Evolutionary conservation across 2,797 vertebrate genomes (phyloP).

Genomic region (Natrix natrix): DNA sequence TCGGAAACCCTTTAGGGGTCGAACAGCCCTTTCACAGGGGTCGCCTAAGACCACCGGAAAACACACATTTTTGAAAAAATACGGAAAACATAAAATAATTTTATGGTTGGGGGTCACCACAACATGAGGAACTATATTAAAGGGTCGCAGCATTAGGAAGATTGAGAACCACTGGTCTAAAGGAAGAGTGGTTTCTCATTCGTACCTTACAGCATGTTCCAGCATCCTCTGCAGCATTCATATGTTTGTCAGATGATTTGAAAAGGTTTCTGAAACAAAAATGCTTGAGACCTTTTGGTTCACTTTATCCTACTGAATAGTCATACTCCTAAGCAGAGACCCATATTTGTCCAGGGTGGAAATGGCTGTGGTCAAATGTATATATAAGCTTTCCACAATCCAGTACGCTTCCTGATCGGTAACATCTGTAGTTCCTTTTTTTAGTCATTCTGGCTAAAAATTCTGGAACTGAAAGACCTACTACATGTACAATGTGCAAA

Average conservation of each 20-base stretch:
- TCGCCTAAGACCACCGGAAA: no score
- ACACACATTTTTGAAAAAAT: no score
- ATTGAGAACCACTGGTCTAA: neutral
- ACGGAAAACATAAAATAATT: no score
- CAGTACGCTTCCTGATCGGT: neutral
- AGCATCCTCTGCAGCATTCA: neutral
- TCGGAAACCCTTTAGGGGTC: no score
- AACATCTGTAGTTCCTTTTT: neutral
- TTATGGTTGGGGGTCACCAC: no score
- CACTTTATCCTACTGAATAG: neutral
- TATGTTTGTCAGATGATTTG: neutral
- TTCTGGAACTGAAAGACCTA: neutral
- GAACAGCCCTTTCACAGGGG: no score
- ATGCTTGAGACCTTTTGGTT: neutral
- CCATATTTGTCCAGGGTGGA: neutral
- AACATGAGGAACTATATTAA: no score
- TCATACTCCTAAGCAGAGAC: no score
- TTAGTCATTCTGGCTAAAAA: neutral
- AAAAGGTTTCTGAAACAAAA: neutral
- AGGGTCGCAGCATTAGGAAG: no score
- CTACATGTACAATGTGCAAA: neutral
- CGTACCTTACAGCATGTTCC: neutral
- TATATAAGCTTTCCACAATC: neutral
- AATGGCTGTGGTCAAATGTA: neutral
- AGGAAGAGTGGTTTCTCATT: neutral